Conservation (phyloP, 2,888 invertebrate genomes). For the Patella pellucida region DNA sequence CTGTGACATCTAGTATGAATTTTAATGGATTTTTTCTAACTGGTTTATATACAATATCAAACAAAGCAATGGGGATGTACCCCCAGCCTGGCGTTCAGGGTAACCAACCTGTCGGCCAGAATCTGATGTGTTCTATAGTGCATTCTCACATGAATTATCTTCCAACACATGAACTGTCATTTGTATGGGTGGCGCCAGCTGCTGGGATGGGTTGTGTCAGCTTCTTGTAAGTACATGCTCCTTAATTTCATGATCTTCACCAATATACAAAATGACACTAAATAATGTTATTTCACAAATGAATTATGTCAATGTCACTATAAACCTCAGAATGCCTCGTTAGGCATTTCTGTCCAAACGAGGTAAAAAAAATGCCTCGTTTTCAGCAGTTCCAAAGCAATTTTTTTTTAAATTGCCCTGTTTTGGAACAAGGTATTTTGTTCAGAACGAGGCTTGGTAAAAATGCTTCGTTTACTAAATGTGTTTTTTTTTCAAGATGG, state of each 20-base stretch:
- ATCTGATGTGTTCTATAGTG: constrained; percentile 68
- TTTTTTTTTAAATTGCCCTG: too few species aligned
- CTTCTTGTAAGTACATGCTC: constrained; percentile 63
- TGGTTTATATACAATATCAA: constrained; percentile 66
- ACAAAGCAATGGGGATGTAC: constrained; percentile 35
- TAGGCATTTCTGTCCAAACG: too few species aligned
- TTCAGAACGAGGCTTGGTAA: too few species aligned
- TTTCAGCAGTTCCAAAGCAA: too few species aligned
- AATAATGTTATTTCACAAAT: not conserved
- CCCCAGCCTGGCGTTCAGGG: constrained; percentile 33
- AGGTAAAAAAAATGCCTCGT: too few species aligned
- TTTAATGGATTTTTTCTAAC: constrained; percentile 70
- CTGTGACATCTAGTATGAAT: constrained; percentile 64
- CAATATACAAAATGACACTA: not conserved
- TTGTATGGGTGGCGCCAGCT: constrained; percentile 70
- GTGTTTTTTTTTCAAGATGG: too few species aligned
- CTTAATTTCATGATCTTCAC: not conserved
- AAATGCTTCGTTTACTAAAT: too few species aligned
- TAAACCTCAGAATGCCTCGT: too few species aligned
- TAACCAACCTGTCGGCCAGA: constrained; percentile 50
- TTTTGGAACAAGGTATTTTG: too few species aligned
- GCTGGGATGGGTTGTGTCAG: constrained; percentile 69
- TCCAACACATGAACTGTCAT: constrained; percentile 61
- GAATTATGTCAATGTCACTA: not conserved
- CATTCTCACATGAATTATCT: constrained; percentile 61